Percentiles rank a stretch among this genome's conserved stretches.
These are phyloP conservation scores for Mareca penelope DNA, from an alignment of 2,797 vertebrate genomes.

Conservation along the genomic window DNA sequence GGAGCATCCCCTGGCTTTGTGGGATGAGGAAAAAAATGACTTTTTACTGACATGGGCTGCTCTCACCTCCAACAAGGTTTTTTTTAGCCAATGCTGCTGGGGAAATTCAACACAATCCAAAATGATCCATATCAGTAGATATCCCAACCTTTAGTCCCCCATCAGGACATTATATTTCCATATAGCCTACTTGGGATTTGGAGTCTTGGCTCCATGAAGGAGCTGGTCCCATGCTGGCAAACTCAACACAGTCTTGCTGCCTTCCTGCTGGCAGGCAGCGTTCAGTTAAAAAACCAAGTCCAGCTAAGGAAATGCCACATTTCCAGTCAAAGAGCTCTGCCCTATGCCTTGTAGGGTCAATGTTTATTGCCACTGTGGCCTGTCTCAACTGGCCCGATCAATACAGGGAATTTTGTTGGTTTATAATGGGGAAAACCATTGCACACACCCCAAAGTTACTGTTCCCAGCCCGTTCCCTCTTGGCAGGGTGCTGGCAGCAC, in stretches of 20 bases:
- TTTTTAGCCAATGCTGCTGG: background rate
- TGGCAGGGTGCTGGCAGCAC: background rate
- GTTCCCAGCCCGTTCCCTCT: background rate
- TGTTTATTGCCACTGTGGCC: accelerated
- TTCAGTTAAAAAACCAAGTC: background rate
- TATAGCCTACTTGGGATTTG: background rate
- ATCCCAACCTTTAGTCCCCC: background rate
- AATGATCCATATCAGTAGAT: background rate
- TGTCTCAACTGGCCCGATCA: background rate
- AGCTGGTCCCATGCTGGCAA: background rate
- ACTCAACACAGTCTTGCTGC: background rate
- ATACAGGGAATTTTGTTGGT: background rate
- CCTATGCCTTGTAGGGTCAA: background rate
- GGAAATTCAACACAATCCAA: background rate
- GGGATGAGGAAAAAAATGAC: background rate
- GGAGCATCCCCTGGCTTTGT: background rate
- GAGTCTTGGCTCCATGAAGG: background rate
- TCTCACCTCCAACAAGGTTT: background rate
- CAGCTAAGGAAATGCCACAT: background rate
- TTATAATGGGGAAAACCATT: background rate
- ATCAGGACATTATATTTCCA: background rate
- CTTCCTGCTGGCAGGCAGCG: background rate
- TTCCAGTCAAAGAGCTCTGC: background rate
- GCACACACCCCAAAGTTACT: background rate
- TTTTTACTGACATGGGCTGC: background rate